These are phyloP conservation scores for Drosophila elegans DNA, from an alignment of 1,140 invertebrate species.

Conservation along the genomic window DNA sequence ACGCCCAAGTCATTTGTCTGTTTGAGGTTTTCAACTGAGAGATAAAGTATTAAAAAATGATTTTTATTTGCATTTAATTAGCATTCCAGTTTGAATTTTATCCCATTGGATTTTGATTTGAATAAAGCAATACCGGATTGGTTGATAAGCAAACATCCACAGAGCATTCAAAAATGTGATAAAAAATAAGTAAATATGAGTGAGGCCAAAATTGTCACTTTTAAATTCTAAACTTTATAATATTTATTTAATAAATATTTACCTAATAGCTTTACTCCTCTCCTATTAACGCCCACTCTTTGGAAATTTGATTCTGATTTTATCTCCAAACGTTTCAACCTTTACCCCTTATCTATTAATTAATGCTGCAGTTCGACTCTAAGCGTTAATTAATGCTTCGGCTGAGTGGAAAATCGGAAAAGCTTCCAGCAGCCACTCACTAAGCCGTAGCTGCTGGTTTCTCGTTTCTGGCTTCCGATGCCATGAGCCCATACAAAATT, in stretches of 20 bases:
- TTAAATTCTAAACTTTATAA: constrained; percentile 2
- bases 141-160: neutral
- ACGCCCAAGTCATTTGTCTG: constrained; percentile 26
- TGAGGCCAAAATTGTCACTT: constrained; percentile 1
- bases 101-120: constrained; percentile 6
- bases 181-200: constrained; percentile 21
- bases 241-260: constrained; percentile 4
- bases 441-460: constrained; percentile 35
- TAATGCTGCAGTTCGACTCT: constrained; percentile 16
- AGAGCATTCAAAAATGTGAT: constrained; percentile 4
- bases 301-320: neutral
- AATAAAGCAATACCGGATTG: constrained; percentile 28
- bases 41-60: constrained; percentile 2
- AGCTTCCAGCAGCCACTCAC: constrained; percentile 43
- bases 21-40: neutral
- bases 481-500: constrained; percentile 48
- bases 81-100: constrained; percentile 31
- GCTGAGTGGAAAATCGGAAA: constrained; percentile 49
- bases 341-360: constrained; percentile 28
- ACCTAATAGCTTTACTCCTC: neutral
- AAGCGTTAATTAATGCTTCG: constrained; percentile 50
- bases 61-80: constrained; percentile 36
- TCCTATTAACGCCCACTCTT: neutral
- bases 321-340: constrained; percentile 4
- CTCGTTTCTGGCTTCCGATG: constrained; percentile 16